Evolutionary conservation across 2,888 invertebrate species (phyloP).

Genomic region (Drosophila diplacantha): DNA sequence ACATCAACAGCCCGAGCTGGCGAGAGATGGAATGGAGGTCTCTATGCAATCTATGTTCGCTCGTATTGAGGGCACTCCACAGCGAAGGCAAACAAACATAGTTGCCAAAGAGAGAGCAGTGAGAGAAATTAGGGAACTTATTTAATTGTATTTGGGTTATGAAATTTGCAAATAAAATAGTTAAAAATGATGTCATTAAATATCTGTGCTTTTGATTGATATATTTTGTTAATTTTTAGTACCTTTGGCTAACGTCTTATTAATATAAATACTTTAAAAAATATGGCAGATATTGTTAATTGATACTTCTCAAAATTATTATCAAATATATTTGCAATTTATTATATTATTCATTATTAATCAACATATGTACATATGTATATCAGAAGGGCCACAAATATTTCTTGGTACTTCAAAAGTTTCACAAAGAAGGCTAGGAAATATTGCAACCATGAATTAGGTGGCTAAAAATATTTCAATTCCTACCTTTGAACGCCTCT

Average conservation of each 20-base stretch:
- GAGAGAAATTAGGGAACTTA: background rate
- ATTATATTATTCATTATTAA: background rate
- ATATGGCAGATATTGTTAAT: background rate
- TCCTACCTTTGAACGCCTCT: background rate
- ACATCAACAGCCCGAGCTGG: conserved; percentile 38
- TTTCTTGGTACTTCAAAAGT: background rate
- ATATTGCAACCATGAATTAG: too few relatives aligned
- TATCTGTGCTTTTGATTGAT: too few relatives aligned
- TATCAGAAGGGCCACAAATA: background rate
- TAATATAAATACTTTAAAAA: too few relatives aligned
- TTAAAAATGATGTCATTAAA: too few relatives aligned
- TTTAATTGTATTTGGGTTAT: background rate
- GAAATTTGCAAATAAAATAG: too few relatives aligned
- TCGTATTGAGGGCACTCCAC: conserved; percentile 62
- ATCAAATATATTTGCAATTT: background rate
- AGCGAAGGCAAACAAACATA: conserved; percentile 59
- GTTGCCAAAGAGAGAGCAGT: conserved; percentile 32
- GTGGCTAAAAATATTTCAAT: background rate
- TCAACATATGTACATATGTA: too few relatives aligned
- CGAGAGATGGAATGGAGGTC: background rate
- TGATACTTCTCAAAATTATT: too few relatives aligned
- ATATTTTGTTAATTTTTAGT: too few relatives aligned
- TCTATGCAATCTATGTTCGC: conserved; percentile 29
- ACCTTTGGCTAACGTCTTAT: too few relatives aligned
- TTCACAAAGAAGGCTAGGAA: background rate